Conservation (phyloP, 1,140 invertebrate species). For the Scylla paramamosain region DNA sequence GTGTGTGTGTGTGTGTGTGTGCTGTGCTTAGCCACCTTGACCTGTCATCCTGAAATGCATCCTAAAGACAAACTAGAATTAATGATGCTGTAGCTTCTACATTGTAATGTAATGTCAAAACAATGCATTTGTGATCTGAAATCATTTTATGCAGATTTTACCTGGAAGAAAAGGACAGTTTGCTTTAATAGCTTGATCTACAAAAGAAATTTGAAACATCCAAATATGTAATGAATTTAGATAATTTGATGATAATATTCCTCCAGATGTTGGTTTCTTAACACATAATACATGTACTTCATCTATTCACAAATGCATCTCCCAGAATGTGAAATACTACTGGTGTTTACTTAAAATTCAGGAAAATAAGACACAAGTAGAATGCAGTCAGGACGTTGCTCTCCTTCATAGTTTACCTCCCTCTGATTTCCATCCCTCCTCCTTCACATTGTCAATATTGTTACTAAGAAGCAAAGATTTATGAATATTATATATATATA, state of each 20-base stretch:
- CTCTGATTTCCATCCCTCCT: neutral
- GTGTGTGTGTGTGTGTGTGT: too few relatives aligned
- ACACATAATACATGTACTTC: too few relatives aligned
- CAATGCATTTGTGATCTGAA: neutral
- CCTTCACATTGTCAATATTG: slow-evolving; percentile 68
- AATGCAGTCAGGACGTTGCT: neutral
- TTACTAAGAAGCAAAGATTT: slow-evolving; percentile 60
- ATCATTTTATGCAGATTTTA: too few relatives aligned
- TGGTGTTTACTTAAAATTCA: neutral
- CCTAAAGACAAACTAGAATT: neutral
- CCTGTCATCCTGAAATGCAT: neutral
- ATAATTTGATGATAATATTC: too few relatives aligned
- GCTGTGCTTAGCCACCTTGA: neutral
- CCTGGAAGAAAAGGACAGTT: neutral
- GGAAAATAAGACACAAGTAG: neutral
- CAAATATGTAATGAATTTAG: too few relatives aligned
- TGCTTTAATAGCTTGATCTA: neutral
- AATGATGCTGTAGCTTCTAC: neutral
- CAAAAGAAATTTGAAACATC: neutral
- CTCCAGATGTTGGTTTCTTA: too few relatives aligned
- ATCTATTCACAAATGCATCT: neutral
- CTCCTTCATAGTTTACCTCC: neutral
- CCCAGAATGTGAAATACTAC: neutral
- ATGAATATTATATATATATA: slow-evolving; percentile 47
- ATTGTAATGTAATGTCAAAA: neutral